Conservation (phyloP, 2,888 invertebrate species). For the Linyphia triangularis region DNA sequence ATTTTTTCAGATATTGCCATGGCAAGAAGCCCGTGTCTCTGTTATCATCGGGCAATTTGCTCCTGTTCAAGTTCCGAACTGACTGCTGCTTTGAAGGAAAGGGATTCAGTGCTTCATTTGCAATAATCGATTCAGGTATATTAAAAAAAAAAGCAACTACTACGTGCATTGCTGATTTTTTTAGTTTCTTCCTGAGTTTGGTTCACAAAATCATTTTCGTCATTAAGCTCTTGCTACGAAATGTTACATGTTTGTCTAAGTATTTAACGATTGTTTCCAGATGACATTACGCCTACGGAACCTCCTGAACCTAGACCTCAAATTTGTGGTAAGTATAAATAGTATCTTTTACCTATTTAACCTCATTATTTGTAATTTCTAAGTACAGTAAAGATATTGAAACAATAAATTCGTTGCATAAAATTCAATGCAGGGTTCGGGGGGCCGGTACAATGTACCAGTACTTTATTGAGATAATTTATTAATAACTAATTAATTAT, state of each 20-base stretch:
- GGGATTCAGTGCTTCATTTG: conserved; percentile 63
- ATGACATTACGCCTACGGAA: conserved; percentile 32
- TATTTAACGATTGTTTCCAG: conserved; percentile 2
- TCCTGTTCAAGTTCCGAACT: conserved; percentile 59
- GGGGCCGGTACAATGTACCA: too few relatives aligned
- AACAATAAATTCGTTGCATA: too few relatives aligned
- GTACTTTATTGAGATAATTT: too few relatives aligned
- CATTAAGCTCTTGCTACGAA: too few relatives aligned
- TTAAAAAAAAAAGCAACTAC: too few relatives aligned
- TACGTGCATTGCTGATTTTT: not conserved
- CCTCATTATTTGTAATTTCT: too few relatives aligned
- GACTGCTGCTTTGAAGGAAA: conserved; percentile 71
- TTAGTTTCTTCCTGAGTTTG: not conserved
- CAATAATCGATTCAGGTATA: conserved; percentile 47
- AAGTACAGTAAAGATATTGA: too few relatives aligned
- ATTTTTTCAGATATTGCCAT: conserved; percentile 63
- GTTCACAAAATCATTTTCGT: too few relatives aligned
- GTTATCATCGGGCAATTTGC: conserved; percentile 25
- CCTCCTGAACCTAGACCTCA: conserved; percentile 33
- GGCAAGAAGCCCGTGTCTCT: conserved; percentile 37
- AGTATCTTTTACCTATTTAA: too few relatives aligned
- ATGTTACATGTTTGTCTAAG: not conserved
- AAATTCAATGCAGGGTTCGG: too few relatives aligned
- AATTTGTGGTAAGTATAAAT: conserved; percentile 39
- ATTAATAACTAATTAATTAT: too few relatives aligned